A percentile compares a stretch with the other conserved stretches of the same genome.
Evolutionary conservation across 2,113 vertebrate species (phyloP).

Genomic region (Ciconia maguari): DNA sequence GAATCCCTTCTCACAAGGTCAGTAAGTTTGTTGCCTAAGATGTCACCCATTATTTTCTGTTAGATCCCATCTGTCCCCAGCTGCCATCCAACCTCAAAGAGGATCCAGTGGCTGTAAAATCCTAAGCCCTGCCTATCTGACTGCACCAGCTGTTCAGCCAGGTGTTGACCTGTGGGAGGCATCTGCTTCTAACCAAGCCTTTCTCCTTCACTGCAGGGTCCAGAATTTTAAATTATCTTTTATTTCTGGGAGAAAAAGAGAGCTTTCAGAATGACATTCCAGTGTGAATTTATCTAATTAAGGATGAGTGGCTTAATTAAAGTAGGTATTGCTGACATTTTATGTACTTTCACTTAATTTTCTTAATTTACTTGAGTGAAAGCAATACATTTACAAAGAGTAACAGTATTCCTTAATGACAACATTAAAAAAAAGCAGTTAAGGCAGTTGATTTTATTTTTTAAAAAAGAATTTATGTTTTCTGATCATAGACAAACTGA

Average conservation of each 20-base stretch:
- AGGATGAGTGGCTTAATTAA: not conserved
- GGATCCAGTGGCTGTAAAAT: not conserved
- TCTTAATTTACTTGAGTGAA: not conserved
- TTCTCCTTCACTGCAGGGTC: not conserved
- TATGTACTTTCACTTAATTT: not conserved
- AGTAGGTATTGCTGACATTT: not conserved
- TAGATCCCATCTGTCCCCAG: not conserved
- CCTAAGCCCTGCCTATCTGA: not conserved
- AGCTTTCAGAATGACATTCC: not conserved
- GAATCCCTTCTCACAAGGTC: not conserved
- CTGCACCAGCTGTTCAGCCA: not conserved
- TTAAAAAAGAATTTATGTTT: not conserved
- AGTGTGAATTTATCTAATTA: not conserved
- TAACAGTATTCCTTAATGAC: not conserved
- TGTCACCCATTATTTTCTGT: not conserved
- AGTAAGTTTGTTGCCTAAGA: not conserved
- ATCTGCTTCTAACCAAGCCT: not conserved
- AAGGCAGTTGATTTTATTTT: not conserved
- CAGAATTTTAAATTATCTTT: not conserved
- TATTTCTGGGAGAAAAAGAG: not conserved
- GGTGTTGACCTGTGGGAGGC: not conserved
- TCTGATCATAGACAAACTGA: too few species aligned
- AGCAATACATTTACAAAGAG: not conserved
- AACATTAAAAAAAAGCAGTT: not conserved
- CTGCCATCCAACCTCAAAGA: not conserved